Conservation (phyloP, 2,888 invertebrate genomes). For the Tortrix viridana region DNA sequence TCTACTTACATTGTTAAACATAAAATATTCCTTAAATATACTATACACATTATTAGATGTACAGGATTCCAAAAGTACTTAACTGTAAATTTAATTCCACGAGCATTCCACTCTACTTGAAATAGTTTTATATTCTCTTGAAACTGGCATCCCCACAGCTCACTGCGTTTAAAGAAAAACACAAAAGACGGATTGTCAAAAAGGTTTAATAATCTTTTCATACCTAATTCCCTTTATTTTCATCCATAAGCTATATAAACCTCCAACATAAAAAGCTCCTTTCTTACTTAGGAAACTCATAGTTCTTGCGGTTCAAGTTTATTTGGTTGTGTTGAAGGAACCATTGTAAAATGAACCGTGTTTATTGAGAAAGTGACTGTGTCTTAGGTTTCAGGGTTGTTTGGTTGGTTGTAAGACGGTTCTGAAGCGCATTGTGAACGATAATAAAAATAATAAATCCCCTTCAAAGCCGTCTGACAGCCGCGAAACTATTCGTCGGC, state of each 20-base stretch:
- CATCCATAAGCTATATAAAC: conserved; percentile 27
- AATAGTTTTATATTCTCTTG: conserved; percentile 10
- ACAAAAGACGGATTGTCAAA: conserved; percentile 36
- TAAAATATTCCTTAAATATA: no score
- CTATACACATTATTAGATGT: no score
- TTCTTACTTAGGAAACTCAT: not conserved
- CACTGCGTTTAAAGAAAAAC: conserved; percentile 29
- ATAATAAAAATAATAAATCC: conserved; percentile 84
- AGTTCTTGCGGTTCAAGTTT: not conserved
- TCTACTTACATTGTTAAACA: no score
- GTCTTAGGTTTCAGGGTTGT: not conserved
- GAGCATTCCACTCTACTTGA: not conserved
- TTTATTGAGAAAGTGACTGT: not conserved
- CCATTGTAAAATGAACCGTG: not conserved
- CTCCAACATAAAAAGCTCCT: conserved; percentile 14
- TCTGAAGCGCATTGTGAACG: conserved; percentile 67
- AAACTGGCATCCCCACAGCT: conserved; percentile 18
- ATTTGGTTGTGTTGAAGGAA: not conserved
- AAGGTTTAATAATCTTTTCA: conserved; percentile 38
- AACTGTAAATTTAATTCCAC: not conserved
- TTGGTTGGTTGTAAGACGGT: conserved; percentile 54
- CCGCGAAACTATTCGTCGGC: conserved; percentile 78
- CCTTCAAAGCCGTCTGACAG: conserved; percentile 79
- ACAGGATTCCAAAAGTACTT: no score
- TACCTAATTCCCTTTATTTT: conserved; percentile 38